These are phyloP conservation scores for Mechanitis mazaeus DNA, from an alignment of 2,888 invertebrate species.

Conservation along the genomic window DNA sequence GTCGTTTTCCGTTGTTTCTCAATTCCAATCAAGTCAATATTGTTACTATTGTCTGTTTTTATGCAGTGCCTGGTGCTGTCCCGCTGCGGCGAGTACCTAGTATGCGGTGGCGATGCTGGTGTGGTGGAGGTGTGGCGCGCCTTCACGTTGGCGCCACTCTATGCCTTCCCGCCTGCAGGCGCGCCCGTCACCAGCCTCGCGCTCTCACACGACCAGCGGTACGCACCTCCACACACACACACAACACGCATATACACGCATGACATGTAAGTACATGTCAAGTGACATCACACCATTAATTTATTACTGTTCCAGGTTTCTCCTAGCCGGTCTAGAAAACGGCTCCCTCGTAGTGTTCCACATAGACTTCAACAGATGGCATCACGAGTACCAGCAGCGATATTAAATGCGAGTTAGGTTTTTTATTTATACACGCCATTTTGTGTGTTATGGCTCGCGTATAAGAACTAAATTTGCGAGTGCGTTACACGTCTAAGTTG, in stretches of 20 bases:
- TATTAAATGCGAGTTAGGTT: constrained; percentile 76
- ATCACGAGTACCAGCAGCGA: constrained; percentile 96
- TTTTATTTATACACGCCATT: constrained; percentile 15
- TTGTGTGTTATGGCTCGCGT: not conserved
- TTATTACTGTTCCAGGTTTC: constrained; percentile 81
- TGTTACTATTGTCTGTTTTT: too few species aligned
- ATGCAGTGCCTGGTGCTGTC: constrained; percentile 91
- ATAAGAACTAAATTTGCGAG: not conserved
- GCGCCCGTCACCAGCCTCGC: constrained; percentile 96
- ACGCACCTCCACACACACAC: not conserved
- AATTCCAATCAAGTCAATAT: too few species aligned
- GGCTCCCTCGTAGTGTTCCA: constrained; percentile 99
- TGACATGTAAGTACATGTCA: not conserved
- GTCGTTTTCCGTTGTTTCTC: too few species aligned
- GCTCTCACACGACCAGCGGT: constrained; percentile 99
- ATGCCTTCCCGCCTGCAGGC: constrained; percentile 98
- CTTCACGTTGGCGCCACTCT: constrained; percentile 96
- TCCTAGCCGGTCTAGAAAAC: constrained; percentile 96
- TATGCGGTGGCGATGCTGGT: constrained; percentile 97
- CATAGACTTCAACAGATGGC: constrained; percentile 99
- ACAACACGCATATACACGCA: not conserved
- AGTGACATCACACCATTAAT: not conserved
- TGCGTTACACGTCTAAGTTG: not conserved
- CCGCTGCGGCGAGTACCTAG: constrained; percentile 98
- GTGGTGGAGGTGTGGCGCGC: constrained; percentile 99